A percentile compares a stretch with the other conserved stretches of the same genome.
Evolutionary conservation across 1,140 invertebrate species (phyloP).

Genomic region (Tetramorium alpestre): DNA sequence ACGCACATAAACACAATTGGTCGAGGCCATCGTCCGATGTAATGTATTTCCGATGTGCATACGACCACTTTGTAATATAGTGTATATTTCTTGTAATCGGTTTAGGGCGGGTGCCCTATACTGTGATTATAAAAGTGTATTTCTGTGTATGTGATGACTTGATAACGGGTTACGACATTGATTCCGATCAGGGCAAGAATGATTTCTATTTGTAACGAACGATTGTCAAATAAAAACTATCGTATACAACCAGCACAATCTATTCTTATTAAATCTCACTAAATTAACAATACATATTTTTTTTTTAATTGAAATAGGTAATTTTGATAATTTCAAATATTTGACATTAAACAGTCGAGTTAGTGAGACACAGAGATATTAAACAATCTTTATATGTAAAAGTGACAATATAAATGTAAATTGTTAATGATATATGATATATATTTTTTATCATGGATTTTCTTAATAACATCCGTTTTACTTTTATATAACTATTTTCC

Average conservation of each 20-base stretch:
- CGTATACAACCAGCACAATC: neutral
- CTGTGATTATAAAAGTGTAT: slow-evolving; percentile 53
- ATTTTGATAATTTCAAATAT: neutral
- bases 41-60: slow-evolving; percentile 22
- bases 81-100: slow-evolving; percentile 55
- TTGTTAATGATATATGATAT: neutral
- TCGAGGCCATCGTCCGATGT: slow-evolving; percentile 18
- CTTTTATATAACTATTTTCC: neutral
- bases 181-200: slow-evolving; percentile 37
- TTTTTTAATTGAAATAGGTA: neutral
- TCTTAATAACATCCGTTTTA: neutral
- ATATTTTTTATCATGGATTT: neutral
- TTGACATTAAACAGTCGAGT: neutral
- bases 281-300: neutral
- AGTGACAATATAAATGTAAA: neutral
- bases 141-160: slow-evolving; percentile 50
- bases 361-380: neutral
- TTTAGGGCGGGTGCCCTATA: slow-evolving; percentile 34
- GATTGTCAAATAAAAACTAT: slow-evolving; percentile 69
- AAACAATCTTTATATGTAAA: neutral
- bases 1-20: neutral
- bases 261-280: neutral
- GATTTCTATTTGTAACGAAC: slow-evolving; percentile 61
- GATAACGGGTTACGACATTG: slow-evolving; percentile 34
- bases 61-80: slow-evolving; percentile 44